Evolutionary conservation across 2,888 invertebrate species (phyloP), one percentile per base, ranked within the genome.

Genomic region (Boloria euphrosyne): DNA sequence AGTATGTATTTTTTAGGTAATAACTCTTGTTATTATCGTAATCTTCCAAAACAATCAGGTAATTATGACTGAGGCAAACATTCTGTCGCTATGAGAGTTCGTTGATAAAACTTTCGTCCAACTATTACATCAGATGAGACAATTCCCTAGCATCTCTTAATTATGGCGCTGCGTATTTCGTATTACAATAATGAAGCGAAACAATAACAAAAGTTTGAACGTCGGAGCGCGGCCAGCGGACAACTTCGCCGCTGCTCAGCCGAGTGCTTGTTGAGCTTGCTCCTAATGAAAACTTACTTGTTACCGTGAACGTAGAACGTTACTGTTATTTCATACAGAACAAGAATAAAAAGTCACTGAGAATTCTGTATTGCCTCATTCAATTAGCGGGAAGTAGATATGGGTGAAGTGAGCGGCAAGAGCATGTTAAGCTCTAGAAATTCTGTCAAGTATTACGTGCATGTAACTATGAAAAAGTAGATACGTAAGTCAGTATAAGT

Each of bases 101-200:
- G 78, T 79, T 81, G 86, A 87, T 85, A 85, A 84, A 89, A 90
- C 80, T 89, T 89, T 84, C 71, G 76, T 75, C 78, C 73, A 86
- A 87, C 86, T 89, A 86, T 87, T 80, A 85, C 85, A 82, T 86
- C 87, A 83, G 82, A 80, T 78, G 81, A 81, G 86, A 85, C 87
- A 82, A 84, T 86, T 85, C 85, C 82, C 80, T 80, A 82, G 87
- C 82, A 87, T 87, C 88, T 88, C 90, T 90, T 90, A 90, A 92
- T 90, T 90, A 92, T 86, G 83, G 82, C 82, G 83, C 84, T 84
- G 82, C 85, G 87, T 89, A 90, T 88, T 90, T 87, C 85, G 85
- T 89, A 90, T 90, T 88, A 90, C 89, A 90, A 89, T 91, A 92
- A 92, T 90, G 88, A 90, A 91, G 85, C 80, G 85, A 86, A 90